Evolutionary conservation across 2,888 invertebrate species (phyloP), one percentile per base, ranked within the genome.

Genomic region (Gastrophysa polygoni): DNA sequence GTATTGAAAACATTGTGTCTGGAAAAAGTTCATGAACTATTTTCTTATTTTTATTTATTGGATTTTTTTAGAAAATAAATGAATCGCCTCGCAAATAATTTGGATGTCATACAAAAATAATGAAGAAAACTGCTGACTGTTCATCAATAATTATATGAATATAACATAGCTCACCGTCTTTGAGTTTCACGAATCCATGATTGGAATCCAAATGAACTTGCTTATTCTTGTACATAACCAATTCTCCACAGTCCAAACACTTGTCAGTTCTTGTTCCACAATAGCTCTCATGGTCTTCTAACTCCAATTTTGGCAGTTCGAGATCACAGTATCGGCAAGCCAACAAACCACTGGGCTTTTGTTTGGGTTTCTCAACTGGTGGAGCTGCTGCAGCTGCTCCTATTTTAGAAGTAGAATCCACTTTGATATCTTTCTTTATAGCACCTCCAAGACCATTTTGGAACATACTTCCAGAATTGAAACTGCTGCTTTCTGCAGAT

Each of bases 231-330:
- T 87, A 83, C 89, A 90, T 89, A 63, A 91, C 87, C 74, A 87
- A 86, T 80, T 89, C 88, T 24, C 83, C 84, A 79, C 91, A 91
- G 38, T 86, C 87, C 1, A 83, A 75, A 77, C 91, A 91, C 70
- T 85, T 85, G 75, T 91, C 87, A 0, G 91, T 91, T 67, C 91
- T 84, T 50, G 87, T 85, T 0, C 91, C 91, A 81, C 91, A 91
- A 80, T 89, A 90, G 57, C 85, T 85, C 76, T 87, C 85, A 78
- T 91, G 91, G 0, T 84, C 83, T 0, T 84, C 85, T 67, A 90
- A 77, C 11, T 87, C 86, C 59, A 82, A 79, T 0, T 87, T 85
- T 0, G 86, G 85, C 29, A 89, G 77, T 68, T 89, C 88, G 63
- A 91, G 76, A 67, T 88, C 87, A 77, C 91, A 91, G 78, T 81